phyloP scores from a whole-genome alignment of 2,113 vertebrate species.

The Sigmodon hispidus region DNA sequence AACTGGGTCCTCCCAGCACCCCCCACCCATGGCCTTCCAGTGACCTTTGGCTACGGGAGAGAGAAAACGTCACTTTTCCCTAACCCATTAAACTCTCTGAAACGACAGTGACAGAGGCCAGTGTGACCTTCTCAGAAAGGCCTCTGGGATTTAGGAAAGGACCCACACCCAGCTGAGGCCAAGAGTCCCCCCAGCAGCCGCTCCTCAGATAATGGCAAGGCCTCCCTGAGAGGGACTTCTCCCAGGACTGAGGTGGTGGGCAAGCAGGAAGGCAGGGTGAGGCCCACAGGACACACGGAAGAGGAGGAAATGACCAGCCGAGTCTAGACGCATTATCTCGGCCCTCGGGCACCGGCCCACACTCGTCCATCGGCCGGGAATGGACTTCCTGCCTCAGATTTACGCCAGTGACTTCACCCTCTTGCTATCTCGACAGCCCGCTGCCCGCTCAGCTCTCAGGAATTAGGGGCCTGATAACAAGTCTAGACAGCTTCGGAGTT shows the following conservation, averaged over 20 bases:
- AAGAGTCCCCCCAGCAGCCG: slow-evolving; percentile 60
- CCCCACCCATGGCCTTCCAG: slow-evolving; percentile 47
- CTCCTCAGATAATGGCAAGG: slow-evolving; percentile 68
- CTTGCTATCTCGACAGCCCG: slow-evolving; percentile 75
- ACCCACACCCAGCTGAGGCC: slow-evolving; percentile 41
- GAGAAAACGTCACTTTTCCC: slow-evolving; percentile 51
- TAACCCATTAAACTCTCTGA: slow-evolving; percentile 15
- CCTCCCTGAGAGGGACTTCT: slow-evolving; percentile 77
- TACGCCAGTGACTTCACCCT: slow-evolving; percentile 78
- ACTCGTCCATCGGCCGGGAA: slow-evolving; percentile 67
- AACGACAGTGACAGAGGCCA: slow-evolving; percentile 56
- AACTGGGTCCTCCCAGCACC: neutral
- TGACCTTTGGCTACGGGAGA: slow-evolving; percentile 46
- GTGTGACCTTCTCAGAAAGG: neutral
- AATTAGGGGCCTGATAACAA: slow-evolving; percentile 80
- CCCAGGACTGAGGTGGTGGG: slow-evolving; percentile 59
- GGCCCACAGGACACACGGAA: slow-evolving; percentile 79
- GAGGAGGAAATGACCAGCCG: slow-evolving; percentile 78
- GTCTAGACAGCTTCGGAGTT: slow-evolving; percentile 78
- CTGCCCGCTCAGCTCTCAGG: slow-evolving; percentile 74
- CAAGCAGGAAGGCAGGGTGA: slow-evolving; percentile 71
- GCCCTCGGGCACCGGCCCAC: slow-evolving; percentile 69
- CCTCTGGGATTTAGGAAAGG: neutral
- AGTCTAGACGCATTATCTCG: slow-evolving; percentile 80
- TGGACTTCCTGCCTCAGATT: slow-evolving; percentile 76